These are phyloP conservation scores for Stegophylla sp. DNA, from an alignment of 2,888 invertebrate genomes.

Conservation along the genomic window DNA sequence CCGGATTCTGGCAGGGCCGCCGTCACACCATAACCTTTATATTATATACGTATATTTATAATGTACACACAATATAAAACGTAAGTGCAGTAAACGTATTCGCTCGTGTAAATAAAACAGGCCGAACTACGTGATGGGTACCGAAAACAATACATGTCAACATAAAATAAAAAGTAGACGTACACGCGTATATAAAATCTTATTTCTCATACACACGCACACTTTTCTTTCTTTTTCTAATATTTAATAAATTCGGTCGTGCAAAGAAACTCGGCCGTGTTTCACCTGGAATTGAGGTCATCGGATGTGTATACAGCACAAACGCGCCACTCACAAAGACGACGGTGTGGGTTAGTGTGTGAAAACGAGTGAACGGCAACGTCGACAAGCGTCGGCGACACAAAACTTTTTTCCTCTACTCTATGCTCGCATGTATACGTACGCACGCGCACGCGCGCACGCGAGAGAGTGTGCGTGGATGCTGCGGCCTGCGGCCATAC, in stretches of 20 bases:
- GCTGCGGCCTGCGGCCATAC: constrained; percentile 33
- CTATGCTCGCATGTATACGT: background rate
- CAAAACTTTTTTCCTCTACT: constrained; percentile 44
- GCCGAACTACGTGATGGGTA: constrained; percentile 4
- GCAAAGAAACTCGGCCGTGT: constrained; percentile 56
- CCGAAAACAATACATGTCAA: constrained; percentile 14
- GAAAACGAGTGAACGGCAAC: constrained; percentile 50
- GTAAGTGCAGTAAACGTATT: background rate
- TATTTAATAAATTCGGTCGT: constrained; percentile 51
- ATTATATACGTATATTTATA: constrained; percentile 1
- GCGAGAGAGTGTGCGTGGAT: constrained; percentile 28
- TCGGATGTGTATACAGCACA: constrained; percentile 20
- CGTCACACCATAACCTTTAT: constrained; percentile 22
- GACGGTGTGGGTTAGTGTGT: constrained; percentile 11
- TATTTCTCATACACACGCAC: background rate
- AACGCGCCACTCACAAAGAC: constrained; percentile 31
- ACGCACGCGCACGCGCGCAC: background rate
- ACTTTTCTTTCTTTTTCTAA: constrained; percentile 15
- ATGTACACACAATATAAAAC: too few species aligned
- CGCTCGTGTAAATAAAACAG: background rate
- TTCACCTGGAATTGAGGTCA: constrained; percentile 59
- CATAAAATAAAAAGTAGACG: constrained; percentile 3
- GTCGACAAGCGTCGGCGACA: constrained; percentile 48
- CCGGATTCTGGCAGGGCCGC: constrained; percentile 48
- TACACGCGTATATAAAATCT: background rate